Percentiles rank a stretch among this genome's conserved stretches.
phyloP scores from a whole-genome alignment of 2,113 vertebrate species.

The Prochilodus magdalenae region DNA sequence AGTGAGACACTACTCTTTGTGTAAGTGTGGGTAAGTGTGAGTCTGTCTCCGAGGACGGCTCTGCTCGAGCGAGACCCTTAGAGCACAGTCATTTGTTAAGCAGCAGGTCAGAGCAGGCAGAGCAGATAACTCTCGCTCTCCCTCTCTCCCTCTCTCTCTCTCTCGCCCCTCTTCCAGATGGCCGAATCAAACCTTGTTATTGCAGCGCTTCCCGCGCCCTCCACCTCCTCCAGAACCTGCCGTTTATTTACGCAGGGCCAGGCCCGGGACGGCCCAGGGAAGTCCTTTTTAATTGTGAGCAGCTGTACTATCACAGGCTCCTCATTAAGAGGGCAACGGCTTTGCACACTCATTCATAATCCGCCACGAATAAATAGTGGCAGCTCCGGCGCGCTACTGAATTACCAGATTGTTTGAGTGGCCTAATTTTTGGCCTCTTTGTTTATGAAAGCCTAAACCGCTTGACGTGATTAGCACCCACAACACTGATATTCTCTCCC shows the following conservation, averaged over 20 bases:
- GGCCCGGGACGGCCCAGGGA: slow-evolving; percentile 62
- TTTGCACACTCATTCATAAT: slow-evolving; percentile 67
- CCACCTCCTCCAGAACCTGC: slow-evolving; percentile 66
- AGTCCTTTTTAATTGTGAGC: slow-evolving; percentile 74
- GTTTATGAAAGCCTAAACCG: slow-evolving; percentile 72
- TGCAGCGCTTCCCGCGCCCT: slow-evolving; percentile 69
- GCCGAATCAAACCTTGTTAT: slow-evolving; percentile 76
- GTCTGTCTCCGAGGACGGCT: background rate
- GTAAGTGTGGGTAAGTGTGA: background rate
- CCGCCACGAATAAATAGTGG: slow-evolving; percentile 64
- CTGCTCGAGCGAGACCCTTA: background rate
- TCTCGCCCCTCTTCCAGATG: slow-evolving; percentile 65
- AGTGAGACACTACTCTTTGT: background rate
- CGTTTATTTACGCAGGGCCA: slow-evolving; percentile 76
- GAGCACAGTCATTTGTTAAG: slow-evolving; percentile 38
- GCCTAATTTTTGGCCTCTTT: slow-evolving; percentile 71
- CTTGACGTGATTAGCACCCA: slow-evolving; percentile 75
- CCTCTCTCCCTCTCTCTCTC: background rate
- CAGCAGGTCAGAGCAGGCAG: slow-evolving; percentile 4
- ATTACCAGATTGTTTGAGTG: slow-evolving; percentile 71
- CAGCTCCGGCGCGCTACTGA: slow-evolving; percentile 64
- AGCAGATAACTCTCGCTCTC: background rate
- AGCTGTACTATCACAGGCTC: slow-evolving; percentile 75
- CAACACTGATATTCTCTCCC: slow-evolving; percentile 64
- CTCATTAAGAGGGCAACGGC: slow-evolving; percentile 71